Conservation (phyloP, 2,888 invertebrate species). For the Lepetodrilus schrolli region DNA sequence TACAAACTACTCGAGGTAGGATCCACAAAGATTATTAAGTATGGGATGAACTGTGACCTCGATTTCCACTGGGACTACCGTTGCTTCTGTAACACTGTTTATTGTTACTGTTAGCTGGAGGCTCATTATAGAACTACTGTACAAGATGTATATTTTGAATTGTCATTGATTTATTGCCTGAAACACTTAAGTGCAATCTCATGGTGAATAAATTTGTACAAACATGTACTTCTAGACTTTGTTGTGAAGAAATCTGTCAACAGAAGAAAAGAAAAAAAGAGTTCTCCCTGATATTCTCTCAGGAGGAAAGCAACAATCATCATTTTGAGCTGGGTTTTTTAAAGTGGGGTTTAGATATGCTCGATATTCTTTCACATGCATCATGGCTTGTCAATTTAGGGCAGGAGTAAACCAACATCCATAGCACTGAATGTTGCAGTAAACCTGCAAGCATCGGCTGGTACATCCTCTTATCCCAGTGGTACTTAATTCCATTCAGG, state of each 20-base stretch:
- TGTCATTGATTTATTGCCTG: background rate
- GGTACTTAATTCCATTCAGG: too few relatives aligned
- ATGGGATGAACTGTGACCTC: too few relatives aligned
- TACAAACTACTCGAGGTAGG: too few relatives aligned
- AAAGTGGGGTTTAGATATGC: background rate
- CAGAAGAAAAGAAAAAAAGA: background rate
- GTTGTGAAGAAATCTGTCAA: background rate
- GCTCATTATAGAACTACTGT: background rate
- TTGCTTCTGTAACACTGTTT: too few relatives aligned
- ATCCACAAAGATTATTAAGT: too few relatives aligned
- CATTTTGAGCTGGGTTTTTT: background rate
- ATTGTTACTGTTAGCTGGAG: conserved; percentile 2
- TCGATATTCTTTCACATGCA: background rate
- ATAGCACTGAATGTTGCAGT: too few relatives aligned
- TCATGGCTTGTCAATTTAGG: too few relatives aligned
- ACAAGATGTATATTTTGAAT: conserved; percentile 19
- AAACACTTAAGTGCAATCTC: conserved; percentile 25
- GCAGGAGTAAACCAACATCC: too few relatives aligned
- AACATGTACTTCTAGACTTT: background rate
- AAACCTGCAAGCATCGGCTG: too few relatives aligned
- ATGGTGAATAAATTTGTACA: conserved; percentile 25
- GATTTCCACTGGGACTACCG: too few relatives aligned
- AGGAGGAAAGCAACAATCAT: background rate
- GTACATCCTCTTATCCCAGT: too few relatives aligned
- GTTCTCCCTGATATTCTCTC: background rate